A percentile compares a stretch with the other conserved stretches of the same genome.
These are phyloP conservation scores for Calliphora vicina DNA, from an alignment of 1,140 invertebrate genomes.

Conservation along the genomic window DNA sequence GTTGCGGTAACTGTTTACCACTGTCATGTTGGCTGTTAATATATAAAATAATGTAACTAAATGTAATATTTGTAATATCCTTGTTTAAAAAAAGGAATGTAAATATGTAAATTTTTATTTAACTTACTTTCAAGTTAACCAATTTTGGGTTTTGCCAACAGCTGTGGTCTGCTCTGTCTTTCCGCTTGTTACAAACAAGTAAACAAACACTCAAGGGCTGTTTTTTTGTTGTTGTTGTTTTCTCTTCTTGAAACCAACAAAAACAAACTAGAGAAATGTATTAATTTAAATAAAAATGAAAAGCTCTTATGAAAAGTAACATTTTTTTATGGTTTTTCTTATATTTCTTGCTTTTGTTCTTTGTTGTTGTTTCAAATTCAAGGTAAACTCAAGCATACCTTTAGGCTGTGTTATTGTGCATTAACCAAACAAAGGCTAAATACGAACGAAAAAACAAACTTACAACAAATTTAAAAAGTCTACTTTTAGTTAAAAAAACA, in stretches of 20 bases:
- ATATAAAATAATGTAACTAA: not conserved
- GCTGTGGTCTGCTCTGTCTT: constrained; percentile 7
- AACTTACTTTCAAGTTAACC: not conserved
- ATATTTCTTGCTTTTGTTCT: not conserved
- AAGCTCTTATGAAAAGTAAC: constrained; percentile 25
- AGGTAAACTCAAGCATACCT: not conserved
- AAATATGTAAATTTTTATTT: not conserved
- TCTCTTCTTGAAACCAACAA: not conserved
- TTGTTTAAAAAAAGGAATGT: not conserved
- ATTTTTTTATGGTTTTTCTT: not conserved
- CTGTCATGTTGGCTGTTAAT: too few relatives aligned
- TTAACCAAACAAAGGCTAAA: not conserved
- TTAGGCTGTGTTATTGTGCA: not conserved
- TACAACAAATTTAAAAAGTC: not conserved
- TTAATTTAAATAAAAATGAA: not conserved
- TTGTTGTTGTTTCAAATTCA: not conserved
- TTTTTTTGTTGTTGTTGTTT: too few relatives aligned
- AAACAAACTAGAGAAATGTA: not conserved
- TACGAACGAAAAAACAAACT: too few relatives aligned
- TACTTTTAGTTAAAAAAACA: not conserved
- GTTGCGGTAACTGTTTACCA: too few relatives aligned
- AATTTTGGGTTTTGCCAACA: constrained; percentile 7
- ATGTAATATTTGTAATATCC: not conserved
- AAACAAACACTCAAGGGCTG: not conserved
- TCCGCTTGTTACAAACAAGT: not conserved